Conservation (phyloP, 2,113 vertebrate species). For the Cyprinodon variegatus region DNA sequence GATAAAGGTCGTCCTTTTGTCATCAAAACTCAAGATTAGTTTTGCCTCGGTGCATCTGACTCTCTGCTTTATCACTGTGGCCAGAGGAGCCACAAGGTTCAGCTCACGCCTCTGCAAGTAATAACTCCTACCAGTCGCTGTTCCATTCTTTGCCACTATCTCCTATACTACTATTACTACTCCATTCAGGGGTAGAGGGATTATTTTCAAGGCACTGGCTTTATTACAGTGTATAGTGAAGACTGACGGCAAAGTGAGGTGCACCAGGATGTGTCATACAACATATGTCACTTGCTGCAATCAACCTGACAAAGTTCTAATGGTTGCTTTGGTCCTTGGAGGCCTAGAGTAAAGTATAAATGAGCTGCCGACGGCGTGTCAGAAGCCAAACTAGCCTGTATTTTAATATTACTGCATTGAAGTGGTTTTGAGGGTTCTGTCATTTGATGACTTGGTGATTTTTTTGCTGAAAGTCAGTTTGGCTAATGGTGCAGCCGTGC, state of each 20-base stretch:
- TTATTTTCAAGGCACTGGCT: slow-evolving; percentile 61
- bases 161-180: slow-evolving; percentile 64
- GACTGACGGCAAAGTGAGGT: slow-evolving; percentile 51
- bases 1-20: slow-evolving; percentile 80
- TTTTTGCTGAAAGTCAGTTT: slow-evolving; percentile 43
- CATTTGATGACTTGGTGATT: slow-evolving; percentile 59
- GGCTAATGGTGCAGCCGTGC: slow-evolving; percentile 43
- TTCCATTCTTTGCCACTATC: slow-evolving; percentile 65
- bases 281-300: slow-evolving; percentile 54
- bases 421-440: slow-evolving; percentile 40
- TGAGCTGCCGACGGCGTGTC: slow-evolving; percentile 56
- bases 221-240: slow-evolving; percentile 57
- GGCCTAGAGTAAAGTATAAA: slow-evolving; percentile 41
- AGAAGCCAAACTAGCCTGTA: slow-evolving; percentile 48
- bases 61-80: slow-evolving; percentile 73
- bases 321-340: slow-evolving; percentile 44
- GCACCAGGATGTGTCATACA: slow-evolving; percentile 51
- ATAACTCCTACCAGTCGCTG: slow-evolving; percentile 69
- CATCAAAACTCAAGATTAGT: slow-evolving; percentile 81
- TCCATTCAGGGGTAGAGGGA: slow-evolving; percentile 44
- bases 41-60: slow-evolving; percentile 78
- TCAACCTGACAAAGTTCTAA: slow-evolving; percentile 68
- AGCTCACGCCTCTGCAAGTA: slow-evolving; percentile 69
- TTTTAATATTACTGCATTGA: slow-evolving; percentile 56
- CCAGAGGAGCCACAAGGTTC: slow-evolving; percentile 73